Base-by-base conservation (phyloP, 2,113 vertebrate species). In the Numida meleagris region DNA sequence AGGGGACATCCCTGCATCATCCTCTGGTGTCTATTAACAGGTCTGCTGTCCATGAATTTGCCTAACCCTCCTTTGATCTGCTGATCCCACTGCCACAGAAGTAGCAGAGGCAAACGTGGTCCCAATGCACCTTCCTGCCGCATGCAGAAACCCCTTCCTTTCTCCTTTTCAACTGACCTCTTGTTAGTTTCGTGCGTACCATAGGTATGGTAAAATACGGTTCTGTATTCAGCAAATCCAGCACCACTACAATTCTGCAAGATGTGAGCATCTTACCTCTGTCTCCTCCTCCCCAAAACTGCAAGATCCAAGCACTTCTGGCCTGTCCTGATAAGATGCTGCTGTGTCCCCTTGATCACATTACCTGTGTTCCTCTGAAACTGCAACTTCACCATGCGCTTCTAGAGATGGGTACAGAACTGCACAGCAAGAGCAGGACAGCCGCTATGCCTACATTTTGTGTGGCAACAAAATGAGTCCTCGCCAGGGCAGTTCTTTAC, bases 381-480 rank as follows among this genome's bases (percentile, higher is more conserved):
- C 40, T 67, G 72, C 27, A 53, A 42, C 29, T 51, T 82, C n/a
- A 58, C 14, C 53, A 23, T 3, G 10, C 63, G 46, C 46, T 58
- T 89, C 51, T 76, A 23, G n/a, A 36, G n/a, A 27, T 29, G 33
- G 53, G 24, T 15, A 67, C 24, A 91, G 24, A 80, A 45, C 42
- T 19, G 24, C 46, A 89, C n/a, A 59, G 20, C 13, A 24, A 62
- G 33, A 0, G 1, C 48, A 53, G 58, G 27, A 57, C 34, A 82
- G 72, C n/a, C n/a, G n/a, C 17, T 71, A 75, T 5, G 29, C 4
- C 72, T 72, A 25, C 0, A 0, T 33, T 57, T 53, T 31, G 21
- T 25, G 12, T 40, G 36, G 48, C 48, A 80, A 83, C 24, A 73
- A 73, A 55, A 63, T 23, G 13, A 76, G 63, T 38, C 25, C 10